Evolutionary conservation across 2,113 vertebrate genomes (phyloP).

Genomic region (Cygnus buccinator): DNA sequence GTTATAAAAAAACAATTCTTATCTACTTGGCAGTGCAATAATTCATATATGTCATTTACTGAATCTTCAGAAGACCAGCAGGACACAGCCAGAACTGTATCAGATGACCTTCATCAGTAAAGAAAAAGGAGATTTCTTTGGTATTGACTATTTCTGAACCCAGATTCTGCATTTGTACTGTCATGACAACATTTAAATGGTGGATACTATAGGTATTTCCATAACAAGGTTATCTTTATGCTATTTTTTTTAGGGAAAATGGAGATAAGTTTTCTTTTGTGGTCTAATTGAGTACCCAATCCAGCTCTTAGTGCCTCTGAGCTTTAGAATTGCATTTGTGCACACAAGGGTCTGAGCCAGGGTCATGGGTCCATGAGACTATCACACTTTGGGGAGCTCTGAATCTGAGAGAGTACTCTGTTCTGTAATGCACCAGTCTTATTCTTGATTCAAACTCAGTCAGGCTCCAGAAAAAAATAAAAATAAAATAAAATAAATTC

Average conservation of each 20-base stretch:
- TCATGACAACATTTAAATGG: not conserved
- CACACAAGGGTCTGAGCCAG: not conserved
- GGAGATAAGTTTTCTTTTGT: not conserved
- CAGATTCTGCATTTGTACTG: not conserved
- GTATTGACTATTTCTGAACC: not conserved
- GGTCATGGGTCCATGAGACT: not conserved
- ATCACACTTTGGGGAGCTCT: not conserved
- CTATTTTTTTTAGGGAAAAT: not conserved
- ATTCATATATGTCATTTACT: constrained; percentile 29
- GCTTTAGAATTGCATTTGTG: not conserved
- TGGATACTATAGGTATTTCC: not conserved
- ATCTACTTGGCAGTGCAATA: constrained; percentile 23
- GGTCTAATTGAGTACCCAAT: not conserved
- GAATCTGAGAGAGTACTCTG: not conserved
- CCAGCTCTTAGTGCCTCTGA: not conserved
- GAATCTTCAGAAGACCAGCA: not conserved
- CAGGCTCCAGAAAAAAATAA: not conserved
- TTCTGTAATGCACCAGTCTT: not conserved
- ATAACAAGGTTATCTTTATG: not conserved
- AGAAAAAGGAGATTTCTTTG: not conserved
- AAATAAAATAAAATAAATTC: not conserved
- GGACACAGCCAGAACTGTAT: not conserved
- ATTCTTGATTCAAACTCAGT: not conserved
- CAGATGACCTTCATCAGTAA: constrained; percentile 22
- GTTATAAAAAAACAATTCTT: not conserved